phyloP scores from a whole-genome alignment of 2,888 invertebrate species.

The Stenolophus ochropezus region DNA sequence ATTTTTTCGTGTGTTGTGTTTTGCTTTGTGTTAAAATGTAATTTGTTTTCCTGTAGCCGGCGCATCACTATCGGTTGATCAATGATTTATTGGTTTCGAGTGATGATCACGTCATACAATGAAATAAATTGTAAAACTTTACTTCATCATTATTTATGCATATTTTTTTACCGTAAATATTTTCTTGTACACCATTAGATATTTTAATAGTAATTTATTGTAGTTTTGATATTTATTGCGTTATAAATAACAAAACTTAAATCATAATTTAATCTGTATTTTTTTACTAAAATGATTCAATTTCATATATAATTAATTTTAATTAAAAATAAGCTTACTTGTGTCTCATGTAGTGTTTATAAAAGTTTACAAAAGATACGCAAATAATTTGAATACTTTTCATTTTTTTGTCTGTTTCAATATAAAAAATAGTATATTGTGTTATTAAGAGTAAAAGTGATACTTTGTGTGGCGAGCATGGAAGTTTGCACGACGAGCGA shows the following conservation, averaged over 20 bases:
- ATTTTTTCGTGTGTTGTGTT: slow-evolving; percentile 37
- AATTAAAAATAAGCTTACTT: too few relatives aligned
- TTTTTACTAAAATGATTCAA: too few relatives aligned
- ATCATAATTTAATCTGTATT: background rate
- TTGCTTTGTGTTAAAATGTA: slow-evolving; percentile 39
- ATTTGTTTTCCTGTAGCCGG: slow-evolving; percentile 28
- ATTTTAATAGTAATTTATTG: background rate
- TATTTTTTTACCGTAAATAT: slow-evolving; percentile 11
- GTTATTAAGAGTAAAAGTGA: too few relatives aligned
- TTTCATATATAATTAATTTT: too few relatives aligned
- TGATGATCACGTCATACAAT: slow-evolving; percentile 6
- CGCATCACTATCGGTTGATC: slow-evolving; percentile 1
- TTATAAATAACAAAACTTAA: background rate
- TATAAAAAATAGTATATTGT: too few relatives aligned
- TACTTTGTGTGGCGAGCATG: too few relatives aligned
- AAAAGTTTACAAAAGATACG: too few relatives aligned
- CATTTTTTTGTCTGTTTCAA: too few relatives aligned
- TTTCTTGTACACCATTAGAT: background rate
- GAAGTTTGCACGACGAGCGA: too few relatives aligned
- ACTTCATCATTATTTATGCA: slow-evolving; percentile 8
- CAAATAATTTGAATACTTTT: too few relatives aligned
- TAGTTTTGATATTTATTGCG: background rate
- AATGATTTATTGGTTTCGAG: slow-evolving; percentile 33
- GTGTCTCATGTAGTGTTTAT: too few relatives aligned
- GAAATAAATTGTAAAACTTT: slow-evolving; percentile 15